Base-by-base conservation (phyloP, 2,888 invertebrate species). In the Hemicrepidius hirtus region DNA sequence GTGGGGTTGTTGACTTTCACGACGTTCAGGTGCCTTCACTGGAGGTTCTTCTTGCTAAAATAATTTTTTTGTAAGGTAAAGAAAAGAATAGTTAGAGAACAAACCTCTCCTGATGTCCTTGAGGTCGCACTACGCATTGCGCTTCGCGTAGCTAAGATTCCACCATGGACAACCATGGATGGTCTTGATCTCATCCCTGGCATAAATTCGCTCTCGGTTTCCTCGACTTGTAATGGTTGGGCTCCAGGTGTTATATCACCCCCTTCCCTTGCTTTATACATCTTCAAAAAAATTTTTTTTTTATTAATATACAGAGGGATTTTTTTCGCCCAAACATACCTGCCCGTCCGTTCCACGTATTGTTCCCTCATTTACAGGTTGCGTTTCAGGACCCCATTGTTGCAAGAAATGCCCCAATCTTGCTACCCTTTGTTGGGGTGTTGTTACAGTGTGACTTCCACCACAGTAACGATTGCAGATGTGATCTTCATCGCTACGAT, bases 381-480 rank as follows among this genome's bases (percentile, higher is more conserved):
- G 81, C 40, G 88, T 89, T 79, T 92, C 90, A 0, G 91, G 91
- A 0, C 91, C 92, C 91, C 91, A 92, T 79, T 92, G 91, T 79
- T 88, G 89, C 70, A 91, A 83, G 84, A 91, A 92, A 84, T 92
- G 91, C 0, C 92, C 92, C 55, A 89, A 82, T 7, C 91, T 86
- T 9, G 90, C 89, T n/a, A 93, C 90, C 75, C 92, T 89, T 82
- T 94, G 94, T 72, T 91, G 91, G 0, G 93, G 90, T 0, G 92
- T 92, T 16, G 93, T 92, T 10, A 89, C 86, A 0, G 95, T 95
- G 83, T 95, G 94, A 70, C 92, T 91, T 0, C 95, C 95, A 24
- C 95, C 95, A 77, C 93, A 94, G 83, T 94, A 94, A 0, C 95
- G 92, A 84, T 91, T 92, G 83, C 92, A 91, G 0, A 92, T 81